phyloP scores from a whole-genome alignment of 2,113 vertebrate species.

The Spheniscus mendiculus region DNA sequence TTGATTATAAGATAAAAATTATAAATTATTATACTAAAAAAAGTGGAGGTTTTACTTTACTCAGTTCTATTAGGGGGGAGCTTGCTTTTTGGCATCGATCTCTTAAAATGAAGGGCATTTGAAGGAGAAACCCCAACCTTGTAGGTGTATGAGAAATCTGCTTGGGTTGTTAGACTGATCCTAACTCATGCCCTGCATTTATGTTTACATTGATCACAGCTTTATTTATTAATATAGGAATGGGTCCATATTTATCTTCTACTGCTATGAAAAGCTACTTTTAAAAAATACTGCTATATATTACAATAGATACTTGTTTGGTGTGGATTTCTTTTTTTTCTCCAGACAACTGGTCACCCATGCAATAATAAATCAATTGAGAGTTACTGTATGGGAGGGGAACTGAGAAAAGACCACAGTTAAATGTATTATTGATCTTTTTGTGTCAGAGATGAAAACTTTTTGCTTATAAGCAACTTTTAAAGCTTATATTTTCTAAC shows the following conservation, averaged over 20 bases:
- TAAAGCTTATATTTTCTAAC: background rate
- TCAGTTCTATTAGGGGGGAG: background rate
- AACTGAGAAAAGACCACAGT: background rate
- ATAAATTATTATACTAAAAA: background rate
- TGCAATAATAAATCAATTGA: background rate
- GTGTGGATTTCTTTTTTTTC: background rate
- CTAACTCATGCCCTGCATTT: background rate
- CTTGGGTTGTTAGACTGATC: background rate
- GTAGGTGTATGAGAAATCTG: background rate
- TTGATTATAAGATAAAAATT: background rate
- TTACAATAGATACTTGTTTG: background rate
- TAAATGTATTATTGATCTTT: background rate
- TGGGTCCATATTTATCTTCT: background rate
- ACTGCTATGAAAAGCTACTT: background rate
- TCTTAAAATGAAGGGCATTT: background rate
- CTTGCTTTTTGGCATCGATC: background rate
- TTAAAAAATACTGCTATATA: background rate
- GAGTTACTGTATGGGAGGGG: background rate
- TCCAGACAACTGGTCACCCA: background rate
- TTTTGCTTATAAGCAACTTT: background rate
- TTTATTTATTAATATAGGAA: background rate
- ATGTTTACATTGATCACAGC: background rate
- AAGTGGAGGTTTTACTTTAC: background rate
- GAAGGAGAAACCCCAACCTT: background rate
- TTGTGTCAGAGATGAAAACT: background rate